Evolutionary conservation across 2,113 vertebrate genomes (phyloP), one percentile per base, ranked within the genome.

Genomic region (Tyto alba): DNA sequence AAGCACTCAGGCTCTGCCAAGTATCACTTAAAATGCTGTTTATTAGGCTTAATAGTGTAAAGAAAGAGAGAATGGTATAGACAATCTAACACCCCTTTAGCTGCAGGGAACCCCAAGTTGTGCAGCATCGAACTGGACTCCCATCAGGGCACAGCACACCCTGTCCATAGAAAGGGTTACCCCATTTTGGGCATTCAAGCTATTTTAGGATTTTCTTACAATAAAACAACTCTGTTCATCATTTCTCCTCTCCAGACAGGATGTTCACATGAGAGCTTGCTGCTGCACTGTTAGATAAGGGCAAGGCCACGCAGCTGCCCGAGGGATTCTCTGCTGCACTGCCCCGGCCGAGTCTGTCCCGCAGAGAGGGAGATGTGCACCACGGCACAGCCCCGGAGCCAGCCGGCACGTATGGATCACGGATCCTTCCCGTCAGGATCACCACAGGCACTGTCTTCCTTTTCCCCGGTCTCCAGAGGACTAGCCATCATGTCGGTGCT

Each of bases 361-460:
- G 59, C 12, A 9, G 38, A 2, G 3, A 43, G 16, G 45, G 52
- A 71, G 50, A 55, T 3, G 32, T 22, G 27, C 43, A 45, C 64
- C 2, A 0, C 25, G 59, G n/a, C 17, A 27, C 22, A 78, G 77
- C 66, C 34, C 32, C 29, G 43, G 38, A 75, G 19, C 57, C 85
- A 63, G 26, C 41, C 3, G 1, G 2, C 11, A 15, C 1, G 7
- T 43, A 18, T 23, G 32, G 48, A 8, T 78, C 60, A 78, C 17
- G 1, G 7, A 0, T n/a, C 41, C 26, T 30, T 82, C 32, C 66
- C 2, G 0, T 7, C 0, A 0, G 75, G 53, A 45, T 74, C 45
- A 16, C 18, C 17, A 14, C 16, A 34, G n/a, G 21, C 6, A 1
- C 32, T 16, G 22, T 8, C 5, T 74, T 20, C 17, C 12, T 48